Conservation (phyloP, 2,797 vertebrate genomes). For the Hyperoplus lanceolatus region DNA sequence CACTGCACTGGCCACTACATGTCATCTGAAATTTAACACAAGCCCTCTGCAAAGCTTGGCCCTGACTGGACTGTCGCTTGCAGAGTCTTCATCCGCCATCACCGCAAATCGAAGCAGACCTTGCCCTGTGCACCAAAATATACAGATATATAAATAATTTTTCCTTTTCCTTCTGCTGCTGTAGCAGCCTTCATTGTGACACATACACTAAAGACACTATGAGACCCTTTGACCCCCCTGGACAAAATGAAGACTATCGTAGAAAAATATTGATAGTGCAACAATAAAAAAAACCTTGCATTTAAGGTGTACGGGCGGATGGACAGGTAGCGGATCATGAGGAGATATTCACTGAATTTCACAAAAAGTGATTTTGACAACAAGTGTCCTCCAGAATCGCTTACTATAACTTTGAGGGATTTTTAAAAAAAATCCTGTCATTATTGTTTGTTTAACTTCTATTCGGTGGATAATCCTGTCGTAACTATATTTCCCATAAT, state of each 20-base stretch:
- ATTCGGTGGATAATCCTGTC: background rate
- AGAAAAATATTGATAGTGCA: too few relatives aligned
- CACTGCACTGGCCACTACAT: slow-evolving; percentile 56
- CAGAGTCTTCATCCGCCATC: slow-evolving; percentile 58
- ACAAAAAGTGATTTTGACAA: too few relatives aligned
- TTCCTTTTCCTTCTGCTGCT: slow-evolving; percentile 26
- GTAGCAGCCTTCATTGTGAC: slow-evolving; percentile 8
- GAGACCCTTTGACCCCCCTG: background rate
- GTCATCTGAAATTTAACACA: slow-evolving; percentile 80
- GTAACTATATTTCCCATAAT: background rate
- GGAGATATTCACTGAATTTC: too few relatives aligned
- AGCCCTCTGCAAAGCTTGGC: slow-evolving; percentile 63
- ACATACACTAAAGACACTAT: background rate
- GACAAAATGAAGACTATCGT: background rate
- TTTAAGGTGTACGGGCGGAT: too few relatives aligned
- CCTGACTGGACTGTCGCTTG: slow-evolving; percentile 61
- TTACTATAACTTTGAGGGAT: background rate
- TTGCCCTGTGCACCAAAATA: slow-evolving; percentile 34
- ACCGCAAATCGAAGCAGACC: slow-evolving; percentile 64
- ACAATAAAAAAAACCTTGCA: background rate
- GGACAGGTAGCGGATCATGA: too few relatives aligned
- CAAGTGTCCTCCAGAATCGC: too few relatives aligned
- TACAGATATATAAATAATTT: slow-evolving; percentile 13
- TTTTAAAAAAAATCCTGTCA: background rate
- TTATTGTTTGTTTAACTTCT: background rate